These are phyloP conservation scores for Anoura caudifer DNA, from an alignment of 2,113 vertebrate genomes.

Conservation along the genomic window DNA sequence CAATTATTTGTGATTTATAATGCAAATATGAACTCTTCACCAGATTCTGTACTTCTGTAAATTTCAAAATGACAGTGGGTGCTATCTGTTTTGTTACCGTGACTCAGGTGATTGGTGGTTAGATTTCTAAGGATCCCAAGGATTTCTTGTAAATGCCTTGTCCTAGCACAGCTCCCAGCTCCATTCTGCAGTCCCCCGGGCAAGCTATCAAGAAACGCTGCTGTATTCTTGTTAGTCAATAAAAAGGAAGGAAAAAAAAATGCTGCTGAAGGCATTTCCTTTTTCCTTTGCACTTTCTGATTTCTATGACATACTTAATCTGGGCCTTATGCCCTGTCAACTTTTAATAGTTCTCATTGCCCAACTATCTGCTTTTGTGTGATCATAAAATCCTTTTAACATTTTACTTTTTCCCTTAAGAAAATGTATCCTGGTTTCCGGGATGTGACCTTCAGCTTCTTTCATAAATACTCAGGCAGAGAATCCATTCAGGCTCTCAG, in stretches of 20 bases:
- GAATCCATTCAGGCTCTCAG: constrained; percentile 58
- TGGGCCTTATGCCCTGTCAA: constrained; percentile 73
- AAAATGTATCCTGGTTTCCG: constrained; percentile 75
- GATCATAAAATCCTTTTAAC: constrained; percentile 80
- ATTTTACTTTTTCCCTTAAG: constrained; percentile 75
- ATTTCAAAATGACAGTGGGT: constrained; percentile 7
- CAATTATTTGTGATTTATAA: constrained; percentile 28
- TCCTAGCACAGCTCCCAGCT: background rate
- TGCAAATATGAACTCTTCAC: constrained; percentile 13
- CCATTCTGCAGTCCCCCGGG: constrained; percentile 2
- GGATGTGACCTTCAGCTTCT: constrained; percentile 77
- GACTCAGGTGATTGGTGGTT: constrained; percentile 54
- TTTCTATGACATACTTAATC: constrained; percentile 74
- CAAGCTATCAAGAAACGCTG: constrained; percentile 50
- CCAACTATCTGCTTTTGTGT: constrained; percentile 69
- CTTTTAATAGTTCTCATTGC: constrained; percentile 82
- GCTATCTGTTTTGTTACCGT: constrained; percentile 36
- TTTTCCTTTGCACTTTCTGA: constrained; percentile 68
- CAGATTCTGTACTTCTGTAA: background rate
- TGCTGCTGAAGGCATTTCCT: constrained; percentile 60
- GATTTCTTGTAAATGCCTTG: background rate
- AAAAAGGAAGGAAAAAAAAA: background rate
- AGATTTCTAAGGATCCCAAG: constrained; percentile 51
- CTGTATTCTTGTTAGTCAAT: background rate
- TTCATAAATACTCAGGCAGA: constrained; percentile 70